A percentile compares a stretch with the other conserved stretches of the same genome.
Evolutionary conservation across 2,888 invertebrate species (phyloP).

Genomic region (Rhagium mordax): DNA sequence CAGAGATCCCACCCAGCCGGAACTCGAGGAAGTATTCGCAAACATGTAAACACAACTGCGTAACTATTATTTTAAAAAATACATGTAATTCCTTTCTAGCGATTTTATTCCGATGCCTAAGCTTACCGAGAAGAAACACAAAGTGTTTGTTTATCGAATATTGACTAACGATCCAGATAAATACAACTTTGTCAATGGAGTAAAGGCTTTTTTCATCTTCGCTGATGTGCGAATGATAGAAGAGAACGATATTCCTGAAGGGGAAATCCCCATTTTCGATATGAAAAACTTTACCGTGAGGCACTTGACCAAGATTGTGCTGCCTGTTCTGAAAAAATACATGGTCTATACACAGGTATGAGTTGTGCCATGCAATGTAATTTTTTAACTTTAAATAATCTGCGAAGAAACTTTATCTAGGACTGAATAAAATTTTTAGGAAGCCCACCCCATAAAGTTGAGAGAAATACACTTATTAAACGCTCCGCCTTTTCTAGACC

Average conservation of each 20-base stretch:
- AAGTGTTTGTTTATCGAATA: constrained; percentile 78
- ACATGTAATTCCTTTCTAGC: constrained; percentile 64
- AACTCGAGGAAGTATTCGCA: constrained; percentile 73
- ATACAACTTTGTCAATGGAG: constrained; percentile 78
- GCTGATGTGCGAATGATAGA: constrained; percentile 77
- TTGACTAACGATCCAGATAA: constrained; percentile 76
- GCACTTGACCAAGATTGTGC: constrained; percentile 77
- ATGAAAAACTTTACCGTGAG: constrained; percentile 77
- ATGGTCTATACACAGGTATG: constrained; percentile 80
- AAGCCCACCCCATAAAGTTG: constrained; percentile 79
- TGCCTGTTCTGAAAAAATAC: constrained; percentile 78
- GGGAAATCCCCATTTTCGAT: constrained; percentile 83
- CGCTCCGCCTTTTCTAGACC: constrained; percentile 77
- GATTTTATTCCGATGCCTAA: constrained; percentile 80
- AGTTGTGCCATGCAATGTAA: no score
- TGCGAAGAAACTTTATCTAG: no score
- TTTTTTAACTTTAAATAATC: no score
- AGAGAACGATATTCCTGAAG: constrained; percentile 75
- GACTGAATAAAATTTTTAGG: constrained; percentile 73
- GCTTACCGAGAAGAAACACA: constrained; percentile 78
- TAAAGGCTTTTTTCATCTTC: constrained; percentile 82
- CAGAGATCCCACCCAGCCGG: constrained; percentile 73
- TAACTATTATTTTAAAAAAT: not conserved
- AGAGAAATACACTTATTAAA: constrained; percentile 80
- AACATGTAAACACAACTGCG: constrained; percentile 71